A percentile compares a stretch with the other conserved stretches of the same genome.
Evolutionary conservation across 2,888 invertebrate species (phyloP).

Genomic region (Drosophila phalerata): DNA sequence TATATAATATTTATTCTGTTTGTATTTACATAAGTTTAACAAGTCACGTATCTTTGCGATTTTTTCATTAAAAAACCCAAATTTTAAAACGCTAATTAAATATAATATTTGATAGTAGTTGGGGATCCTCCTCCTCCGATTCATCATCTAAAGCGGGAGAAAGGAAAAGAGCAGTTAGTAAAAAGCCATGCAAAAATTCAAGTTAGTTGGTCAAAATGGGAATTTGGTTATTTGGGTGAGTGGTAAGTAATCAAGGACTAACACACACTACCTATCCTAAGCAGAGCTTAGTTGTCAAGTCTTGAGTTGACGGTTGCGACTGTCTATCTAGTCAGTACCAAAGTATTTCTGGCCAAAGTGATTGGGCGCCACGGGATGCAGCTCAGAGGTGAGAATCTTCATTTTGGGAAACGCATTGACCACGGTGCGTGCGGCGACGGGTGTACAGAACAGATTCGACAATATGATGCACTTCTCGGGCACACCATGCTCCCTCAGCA

Average conservation of each 20-base stretch:
- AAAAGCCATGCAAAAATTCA: constrained; percentile 1
- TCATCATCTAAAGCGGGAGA: constrained; percentile 59
- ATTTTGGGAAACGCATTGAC: constrained; percentile 94
- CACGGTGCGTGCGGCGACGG: constrained; percentile 93
- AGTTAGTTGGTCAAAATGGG: constrained; percentile 21
- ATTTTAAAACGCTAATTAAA: constrained; percentile 31
- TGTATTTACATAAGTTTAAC: constrained; percentile 62
- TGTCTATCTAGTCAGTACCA: constrained; percentile 93
- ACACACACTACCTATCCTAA: constrained; percentile 72
- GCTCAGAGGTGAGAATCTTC: constrained; percentile 98
- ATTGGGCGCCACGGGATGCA: constrained; percentile 97
- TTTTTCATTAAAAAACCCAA: constrained; percentile 53
- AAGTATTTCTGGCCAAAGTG: constrained; percentile 99
- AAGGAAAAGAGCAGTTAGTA: constrained; percentile 45
- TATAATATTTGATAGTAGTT: constrained; percentile 16
- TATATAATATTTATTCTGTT: constrained; percentile 60
- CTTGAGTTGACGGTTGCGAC: constrained; percentile 27
- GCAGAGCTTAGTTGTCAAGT: constrained; percentile 75
- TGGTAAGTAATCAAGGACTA: constrained; percentile 2
- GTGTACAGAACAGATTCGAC: constrained; percentile 99
- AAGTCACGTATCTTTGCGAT: constrained; percentile 46
- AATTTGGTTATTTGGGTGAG: constrained; percentile 15
- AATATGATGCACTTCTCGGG: constrained; percentile 97
- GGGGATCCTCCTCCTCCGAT: constrained; percentile 18
- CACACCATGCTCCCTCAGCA: constrained; percentile 97